phyloP scores from a whole-genome alignment of 2,888 invertebrate genomes.

The Drosophila helvetica region DNA sequence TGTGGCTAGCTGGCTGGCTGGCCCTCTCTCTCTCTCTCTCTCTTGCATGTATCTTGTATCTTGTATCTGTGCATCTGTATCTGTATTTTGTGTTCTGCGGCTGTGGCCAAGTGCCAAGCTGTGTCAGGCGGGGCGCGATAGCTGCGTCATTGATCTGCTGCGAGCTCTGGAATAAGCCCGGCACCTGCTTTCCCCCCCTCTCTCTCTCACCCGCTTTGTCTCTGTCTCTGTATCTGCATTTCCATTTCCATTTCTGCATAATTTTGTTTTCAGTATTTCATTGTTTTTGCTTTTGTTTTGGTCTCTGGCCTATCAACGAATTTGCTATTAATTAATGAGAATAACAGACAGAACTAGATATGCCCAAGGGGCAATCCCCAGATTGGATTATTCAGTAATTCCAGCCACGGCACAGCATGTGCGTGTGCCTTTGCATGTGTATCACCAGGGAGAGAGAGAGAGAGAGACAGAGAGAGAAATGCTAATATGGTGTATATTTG shows the following conservation, averaged over 20 bases:
- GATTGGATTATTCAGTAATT: background rate
- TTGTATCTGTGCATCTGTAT: slow-evolving; percentile 23
- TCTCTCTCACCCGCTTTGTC: background rate
- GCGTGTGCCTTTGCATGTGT: background rate
- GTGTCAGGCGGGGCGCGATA: slow-evolving; percentile 74
- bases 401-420: background rate
- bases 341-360: slow-evolving; percentile 26
- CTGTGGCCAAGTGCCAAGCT: slow-evolving; percentile 76
- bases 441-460: too few species aligned
- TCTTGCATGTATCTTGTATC: background rate
- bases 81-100: background rate
- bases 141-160: slow-evolving; percentile 6
- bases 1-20: background rate
- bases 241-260: background rate
- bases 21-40: too few species aligned
- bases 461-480: background rate
- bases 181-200: slow-evolving; percentile 16
- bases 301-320: slow-evolving; percentile 25
- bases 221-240: background rate
- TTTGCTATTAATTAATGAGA: slow-evolving; percentile 44
- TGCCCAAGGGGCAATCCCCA: slow-evolving; percentile 19
- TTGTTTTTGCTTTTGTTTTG: slow-evolving; percentile 40
- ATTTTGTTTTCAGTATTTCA: background rate
- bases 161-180: background rate
- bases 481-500: too few species aligned